phyloP scores from a whole-genome alignment of 2,113 vertebrate genomes.

The Clarias gariepinus region DNA sequence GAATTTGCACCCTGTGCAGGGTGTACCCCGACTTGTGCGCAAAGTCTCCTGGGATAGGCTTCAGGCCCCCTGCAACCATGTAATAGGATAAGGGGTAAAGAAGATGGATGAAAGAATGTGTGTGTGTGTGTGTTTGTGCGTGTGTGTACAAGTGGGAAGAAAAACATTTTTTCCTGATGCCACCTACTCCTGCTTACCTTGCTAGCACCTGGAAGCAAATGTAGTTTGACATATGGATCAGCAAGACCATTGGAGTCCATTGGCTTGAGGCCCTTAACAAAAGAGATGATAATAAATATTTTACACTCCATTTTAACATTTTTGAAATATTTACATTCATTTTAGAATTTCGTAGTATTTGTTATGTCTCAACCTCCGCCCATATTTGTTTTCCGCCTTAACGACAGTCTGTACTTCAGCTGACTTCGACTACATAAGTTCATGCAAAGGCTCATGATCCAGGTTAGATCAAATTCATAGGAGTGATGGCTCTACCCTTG shows the following conservation, averaged over 20 bases:
- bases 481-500: not conserved
- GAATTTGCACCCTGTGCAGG: too few relatives aligned
- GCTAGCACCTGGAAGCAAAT: constrained; percentile 85
- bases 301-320: not conserved
- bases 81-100: too few relatives aligned
- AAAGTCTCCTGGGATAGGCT: too few relatives aligned
- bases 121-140: too few relatives aligned
- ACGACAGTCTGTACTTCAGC: too few relatives aligned
- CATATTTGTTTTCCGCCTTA: too few relatives aligned
- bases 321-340: not conserved
- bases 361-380: too few relatives aligned
- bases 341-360: not conserved
- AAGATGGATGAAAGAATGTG: too few relatives aligned
- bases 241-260: constrained; percentile 87
- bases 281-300: not conserved
- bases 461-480: not conserved
- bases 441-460: not conserved
- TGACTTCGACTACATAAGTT: not conserved
- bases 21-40: too few relatives aligned
- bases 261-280: constrained; percentile 79
- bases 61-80: too few relatives aligned
- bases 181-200: constrained; percentile 72
- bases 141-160: not conserved
- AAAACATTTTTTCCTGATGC: not conserved
- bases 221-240: constrained; percentile 85